Percentiles rank a stretch among this genome's conserved stretches.
These are phyloP conservation scores for Parelbella ahira DNA, from an alignment of 2,888 invertebrate species.

Conservation along the genomic window DNA sequence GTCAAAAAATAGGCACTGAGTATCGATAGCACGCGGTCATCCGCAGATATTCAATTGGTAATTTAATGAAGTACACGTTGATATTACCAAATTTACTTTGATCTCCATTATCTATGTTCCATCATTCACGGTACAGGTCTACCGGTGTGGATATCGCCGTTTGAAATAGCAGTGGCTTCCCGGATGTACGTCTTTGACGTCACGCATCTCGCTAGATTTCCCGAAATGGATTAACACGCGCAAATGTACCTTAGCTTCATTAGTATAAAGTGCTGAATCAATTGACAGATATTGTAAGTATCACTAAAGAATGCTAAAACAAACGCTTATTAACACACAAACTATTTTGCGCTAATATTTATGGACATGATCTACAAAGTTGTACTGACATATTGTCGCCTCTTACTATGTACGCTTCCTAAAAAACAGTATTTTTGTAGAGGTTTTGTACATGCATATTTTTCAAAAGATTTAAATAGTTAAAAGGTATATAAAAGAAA, in stretches of 20 bases:
- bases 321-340: background rate
- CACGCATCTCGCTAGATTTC: conserved; percentile 63
- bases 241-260: conserved; percentile 43
- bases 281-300: no score
- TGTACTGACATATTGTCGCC: no score
- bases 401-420: no score
- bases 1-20: no score
- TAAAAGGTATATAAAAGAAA: no score
- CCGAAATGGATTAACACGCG: conserved; percentile 37
- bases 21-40: conserved; percentile 9
- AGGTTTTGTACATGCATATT: no score
- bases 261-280: conserved; percentile 34
- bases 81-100: conserved; percentile 15
- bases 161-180: conserved; percentile 72
- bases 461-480: no score
- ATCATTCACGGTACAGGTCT: conserved; percentile 22
- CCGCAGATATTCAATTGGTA: conserved; percentile 17
- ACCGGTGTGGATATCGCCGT: conserved; percentile 29
- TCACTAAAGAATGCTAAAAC: no score
- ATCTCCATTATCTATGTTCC: conserved; percentile 9
- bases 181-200: conserved; percentile 70
- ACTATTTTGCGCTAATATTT: background rate
- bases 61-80: conserved; percentile 9
- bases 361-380: no score
- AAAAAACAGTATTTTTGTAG: no score